These are phyloP conservation scores for Bombylius major DNA, from an alignment of 2,888 invertebrate genomes.

Conservation along the genomic window DNA sequence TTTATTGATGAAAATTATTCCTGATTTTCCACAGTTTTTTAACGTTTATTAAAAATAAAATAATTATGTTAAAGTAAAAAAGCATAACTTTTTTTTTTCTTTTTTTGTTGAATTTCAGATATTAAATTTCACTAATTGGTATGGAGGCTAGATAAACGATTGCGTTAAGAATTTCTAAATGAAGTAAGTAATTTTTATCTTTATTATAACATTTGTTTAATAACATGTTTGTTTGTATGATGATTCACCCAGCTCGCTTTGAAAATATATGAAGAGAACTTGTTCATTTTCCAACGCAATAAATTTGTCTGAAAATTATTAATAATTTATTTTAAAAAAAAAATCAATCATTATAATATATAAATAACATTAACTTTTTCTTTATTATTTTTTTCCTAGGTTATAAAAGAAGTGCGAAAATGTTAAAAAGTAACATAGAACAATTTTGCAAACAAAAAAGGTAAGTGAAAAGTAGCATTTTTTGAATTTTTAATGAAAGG, in stretches of 20 bases:
- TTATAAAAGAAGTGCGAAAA: neutral
- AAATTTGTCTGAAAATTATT: neutral
- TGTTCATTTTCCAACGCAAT: slow-evolving; percentile 15
- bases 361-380: neutral
- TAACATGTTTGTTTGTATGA: neutral
- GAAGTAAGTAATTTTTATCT: neutral
- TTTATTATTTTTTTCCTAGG: neutral
- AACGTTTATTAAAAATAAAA: neutral
- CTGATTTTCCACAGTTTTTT: neutral
- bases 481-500: neutral
- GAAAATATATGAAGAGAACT: slow-evolving; percentile 23
- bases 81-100: neutral
- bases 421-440: neutral
- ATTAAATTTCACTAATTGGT: too few relatives aligned
- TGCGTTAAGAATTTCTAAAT: too few relatives aligned
- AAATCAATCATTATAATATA: neutral
- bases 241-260: slow-evolving; percentile 26
- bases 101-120: neutral
- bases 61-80: too few relatives aligned
- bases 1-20: neutral
- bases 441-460: too few relatives aligned
- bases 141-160: too few relatives aligned
- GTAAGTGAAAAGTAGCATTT: too few relatives aligned
- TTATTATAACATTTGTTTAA: neutral
- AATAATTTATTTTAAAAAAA: neutral